Base-by-base conservation (phyloP, 2,888 invertebrate genomes). In the Bimastos eiseni region DNA sequence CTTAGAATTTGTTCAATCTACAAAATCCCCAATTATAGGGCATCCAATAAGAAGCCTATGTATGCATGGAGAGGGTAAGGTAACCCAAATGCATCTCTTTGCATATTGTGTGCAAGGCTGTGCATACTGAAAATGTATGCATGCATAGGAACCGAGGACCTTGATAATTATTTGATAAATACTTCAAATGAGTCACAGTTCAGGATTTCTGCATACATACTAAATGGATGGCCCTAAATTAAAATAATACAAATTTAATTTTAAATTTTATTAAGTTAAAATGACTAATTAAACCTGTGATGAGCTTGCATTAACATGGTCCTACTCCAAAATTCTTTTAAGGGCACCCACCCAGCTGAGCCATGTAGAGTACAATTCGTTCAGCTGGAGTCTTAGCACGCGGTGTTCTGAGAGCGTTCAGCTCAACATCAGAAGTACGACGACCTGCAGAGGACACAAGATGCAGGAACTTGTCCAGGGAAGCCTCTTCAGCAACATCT, bases 291-390 rank as follows among this genome's bases (percentile, higher is more conserved):
- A 24, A 49, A 49, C 49, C n/a, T 49, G 2, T 49, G 49, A n/a
- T n/a, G n/a, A 70, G 70, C 30, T n/a, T 8, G 6, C 0, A 30
- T 5, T 13, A 70, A 70, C 49, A 49, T 1, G 49, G 49, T 49
- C 11, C 70, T n/a, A 70, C 30, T 8, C 3, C n/a, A n/a, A 2
- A n/a, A n/a, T 70, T n/a, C n/a, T 6, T 30, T n/a, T 30, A 70
- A 6, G 5, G 70, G n/a, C 70, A 89, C 89, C 17, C 86, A 95
- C 96, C 95, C 94, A 96, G 95, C 92, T 96, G 96, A 36, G 96
- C 95, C 96, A 96, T 96, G 86, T 96, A 94, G 49, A 96, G 93
- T n/a, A 96, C 96, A 41, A 96, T 95, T 92, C 95, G 95, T 91
- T 96, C 95, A 38, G 95, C 92, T 88, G 93, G 44, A 30, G 90